These are phyloP conservation scores for Pangasius larnaudii DNA, from an alignment of 2,797 vertebrate genomes.

Conservation along the genomic window DNA sequence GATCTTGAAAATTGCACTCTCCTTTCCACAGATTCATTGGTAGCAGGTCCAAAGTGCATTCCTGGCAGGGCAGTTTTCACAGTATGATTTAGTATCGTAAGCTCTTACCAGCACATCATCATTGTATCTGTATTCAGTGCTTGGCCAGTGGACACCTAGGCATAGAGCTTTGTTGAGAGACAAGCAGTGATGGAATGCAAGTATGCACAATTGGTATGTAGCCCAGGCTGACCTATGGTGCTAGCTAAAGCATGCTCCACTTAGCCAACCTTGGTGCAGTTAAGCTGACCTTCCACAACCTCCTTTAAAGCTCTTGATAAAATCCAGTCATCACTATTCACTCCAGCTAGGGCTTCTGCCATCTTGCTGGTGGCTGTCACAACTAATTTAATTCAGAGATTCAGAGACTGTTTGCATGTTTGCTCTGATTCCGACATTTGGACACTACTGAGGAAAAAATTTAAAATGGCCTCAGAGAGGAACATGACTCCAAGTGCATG, in stretches of 20 bases:
- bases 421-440: not conserved
- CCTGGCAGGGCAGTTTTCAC: no score
- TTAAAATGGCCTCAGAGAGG: not conserved
- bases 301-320: not conserved
- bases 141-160: not conserved
- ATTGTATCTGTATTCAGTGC: not conserved
- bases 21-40: not conserved
- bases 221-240: not conserved
- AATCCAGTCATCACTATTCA: not conserved
- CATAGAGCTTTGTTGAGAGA: not conserved
- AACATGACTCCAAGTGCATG: not conserved
- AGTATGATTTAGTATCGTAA: not conserved
- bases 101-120: not conserved
- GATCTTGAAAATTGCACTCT: not conserved
- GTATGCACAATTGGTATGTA: not conserved
- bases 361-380: not conserved
- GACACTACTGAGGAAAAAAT: not conserved
- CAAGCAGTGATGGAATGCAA: not conserved
- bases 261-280: not conserved
- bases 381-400: no score
- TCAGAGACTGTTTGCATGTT: not conserved
- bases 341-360: not conserved
- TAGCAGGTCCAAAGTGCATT: not conserved
- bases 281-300: not conserved
- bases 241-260: not conserved